Base-by-base conservation (phyloP, 2,888 invertebrate species). In the Chelonus formosanus region DNA sequence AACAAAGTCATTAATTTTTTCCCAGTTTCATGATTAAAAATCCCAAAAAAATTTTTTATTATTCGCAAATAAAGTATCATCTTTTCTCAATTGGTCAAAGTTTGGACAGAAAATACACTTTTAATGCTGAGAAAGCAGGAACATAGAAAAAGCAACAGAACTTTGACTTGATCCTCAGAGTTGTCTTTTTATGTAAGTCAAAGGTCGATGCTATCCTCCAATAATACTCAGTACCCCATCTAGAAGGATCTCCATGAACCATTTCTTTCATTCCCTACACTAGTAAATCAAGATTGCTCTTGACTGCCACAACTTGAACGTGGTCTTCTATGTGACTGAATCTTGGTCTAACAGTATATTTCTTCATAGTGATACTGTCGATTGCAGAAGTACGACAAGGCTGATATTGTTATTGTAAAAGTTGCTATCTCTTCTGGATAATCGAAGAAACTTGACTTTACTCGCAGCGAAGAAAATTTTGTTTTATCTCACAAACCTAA, bases 141-240 rank as follows among this genome's bases (percentile, higher is more conserved):
- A 40, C 1, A 40, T 6, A 36, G 61, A 57, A 63, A 57, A 67
- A 65, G 45, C 65, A 60, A 63, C 48, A 31, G 57, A 63, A 40
- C 44, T 45, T 45, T 48, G 54, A 58, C 63, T 55, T 69, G 65
- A 67, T 69, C 67, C 65, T 40, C 3, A 40, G 40, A 40, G 40
- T 35, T 59, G 48, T 58, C 61, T 48, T 44, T 52, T 43, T 48
- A 63, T 63, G 63, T 65, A 45, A 68, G 61, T 64, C 53, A 63
- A 67, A 65, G 61, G 67, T 67, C 61, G 54, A 70, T 72, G 70
- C 71, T 70, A 72, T 67, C 67, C 70, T 64, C 69, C 72, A 74
- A 75, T 76, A 76, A 75, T 74, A 73, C 74, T 67, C 69, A 63
- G 67, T 68, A 70, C 75, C 73, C 75, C 75, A 75, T 77, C 76